Conservation (phyloP, 2,797 vertebrate species). For the Gorsachius magnificus region DNA sequence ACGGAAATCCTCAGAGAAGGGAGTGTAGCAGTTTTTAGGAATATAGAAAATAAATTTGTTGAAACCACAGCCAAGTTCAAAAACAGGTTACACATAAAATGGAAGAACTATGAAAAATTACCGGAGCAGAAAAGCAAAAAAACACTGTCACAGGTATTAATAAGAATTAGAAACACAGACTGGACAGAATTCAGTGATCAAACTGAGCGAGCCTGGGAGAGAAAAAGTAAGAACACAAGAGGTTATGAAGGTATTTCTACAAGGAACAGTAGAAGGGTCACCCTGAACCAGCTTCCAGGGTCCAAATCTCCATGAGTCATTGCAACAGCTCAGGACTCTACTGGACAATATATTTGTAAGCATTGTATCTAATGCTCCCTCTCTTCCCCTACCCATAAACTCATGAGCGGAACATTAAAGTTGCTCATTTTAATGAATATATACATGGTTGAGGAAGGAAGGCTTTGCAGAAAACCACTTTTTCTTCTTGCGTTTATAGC, state of each 20-base stretch:
- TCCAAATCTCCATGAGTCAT: background rate
- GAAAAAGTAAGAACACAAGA: background rate
- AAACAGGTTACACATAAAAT: background rate
- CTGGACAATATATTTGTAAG: background rate
- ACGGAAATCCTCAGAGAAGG: background rate
- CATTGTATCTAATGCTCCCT: background rate
- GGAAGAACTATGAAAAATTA: background rate
- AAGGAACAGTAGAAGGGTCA: background rate
- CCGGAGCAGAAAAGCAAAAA: background rate
- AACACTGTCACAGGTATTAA: background rate
- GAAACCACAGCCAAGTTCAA: background rate
- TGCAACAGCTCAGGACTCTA: background rate
- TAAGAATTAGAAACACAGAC: background rate
- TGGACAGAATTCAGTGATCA: background rate
- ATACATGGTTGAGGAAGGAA: background rate
- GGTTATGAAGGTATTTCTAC: background rate
- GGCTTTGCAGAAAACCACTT: background rate
- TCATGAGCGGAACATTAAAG: background rate
- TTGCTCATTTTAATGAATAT: background rate
- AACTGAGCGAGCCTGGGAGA: background rate
- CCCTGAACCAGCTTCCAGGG: background rate
- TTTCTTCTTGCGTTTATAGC: background rate
- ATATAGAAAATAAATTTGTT: background rate
- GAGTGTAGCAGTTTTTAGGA: background rate
- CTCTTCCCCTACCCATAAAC: background rate